These are phyloP conservation scores for Recurvirostra avosetta DNA, from an alignment of 2,113 vertebrate species.

Conservation along the genomic window DNA sequence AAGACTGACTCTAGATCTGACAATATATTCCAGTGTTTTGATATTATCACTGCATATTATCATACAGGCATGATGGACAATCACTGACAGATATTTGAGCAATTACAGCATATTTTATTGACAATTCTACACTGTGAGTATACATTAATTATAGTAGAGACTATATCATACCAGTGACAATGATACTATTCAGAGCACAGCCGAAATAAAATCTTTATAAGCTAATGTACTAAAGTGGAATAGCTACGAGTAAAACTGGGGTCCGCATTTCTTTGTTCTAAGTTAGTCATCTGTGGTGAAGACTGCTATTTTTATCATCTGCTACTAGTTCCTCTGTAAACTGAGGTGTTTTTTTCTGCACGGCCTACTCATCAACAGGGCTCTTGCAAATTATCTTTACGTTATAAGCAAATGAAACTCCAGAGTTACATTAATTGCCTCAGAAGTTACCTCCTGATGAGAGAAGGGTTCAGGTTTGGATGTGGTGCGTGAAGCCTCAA, in stretches of 20 bases:
- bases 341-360: neutral
- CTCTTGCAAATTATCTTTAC: neutral
- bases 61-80: slow-evolving; percentile 38
- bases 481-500: neutral
- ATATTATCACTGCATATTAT: slow-evolving; percentile 28
- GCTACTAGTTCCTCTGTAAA: neutral
- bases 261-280: neutral
- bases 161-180: neutral
- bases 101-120: slow-evolving; percentile 55
- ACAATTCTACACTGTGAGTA: slow-evolving; percentile 22
- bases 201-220: slow-evolving; percentile 28
- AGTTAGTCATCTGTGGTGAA: neutral
- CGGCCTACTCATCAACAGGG: neutral
- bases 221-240: neutral
- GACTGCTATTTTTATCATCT: neutral
- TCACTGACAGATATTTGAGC: slow-evolving; percentile 43
- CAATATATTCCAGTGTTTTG: slow-evolving; percentile 51
- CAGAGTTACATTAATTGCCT: neutral
- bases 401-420: neutral
- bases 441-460: neutral
- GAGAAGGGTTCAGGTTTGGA: neutral
- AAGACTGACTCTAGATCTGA: slow-evolving; percentile 22
- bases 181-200: neutral
- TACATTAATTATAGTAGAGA: slow-evolving; percentile 38
- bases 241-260: neutral